phyloP scores from a whole-genome alignment of 2,113 vertebrate species.

The human region DNA sequence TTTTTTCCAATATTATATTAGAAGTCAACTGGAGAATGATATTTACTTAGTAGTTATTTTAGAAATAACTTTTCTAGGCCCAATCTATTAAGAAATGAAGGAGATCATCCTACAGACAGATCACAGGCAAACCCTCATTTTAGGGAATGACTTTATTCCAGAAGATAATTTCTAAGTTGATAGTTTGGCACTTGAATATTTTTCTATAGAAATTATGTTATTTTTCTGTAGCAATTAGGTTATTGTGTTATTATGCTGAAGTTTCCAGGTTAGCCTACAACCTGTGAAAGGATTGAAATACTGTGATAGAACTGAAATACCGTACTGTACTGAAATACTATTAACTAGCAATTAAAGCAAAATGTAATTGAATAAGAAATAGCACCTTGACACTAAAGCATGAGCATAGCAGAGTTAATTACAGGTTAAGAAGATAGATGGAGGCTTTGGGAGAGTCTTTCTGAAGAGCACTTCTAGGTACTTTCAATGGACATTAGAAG shows the following conservation, averaged over 20 bases:
- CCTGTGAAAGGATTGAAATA: background rate
- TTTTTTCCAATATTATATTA: background rate
- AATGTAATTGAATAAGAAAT: conserved; percentile 46
- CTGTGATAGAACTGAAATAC: background rate
- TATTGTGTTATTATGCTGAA: background rate
- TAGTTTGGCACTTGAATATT: background rate
- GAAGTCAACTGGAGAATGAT: conserved; percentile 24
- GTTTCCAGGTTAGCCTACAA: background rate
- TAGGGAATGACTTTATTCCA: conserved; percentile 31
- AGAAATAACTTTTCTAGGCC: background rate
- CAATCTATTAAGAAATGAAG: background rate
- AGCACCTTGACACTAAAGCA: conserved; percentile 33
- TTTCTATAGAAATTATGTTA: conserved; percentile 36
- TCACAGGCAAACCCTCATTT: conserved; percentile 10
- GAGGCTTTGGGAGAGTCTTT: background rate
- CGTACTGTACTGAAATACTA: background rate
- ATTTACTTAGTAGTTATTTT: conserved; percentile 21
- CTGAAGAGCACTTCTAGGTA: conserved; percentile 38
- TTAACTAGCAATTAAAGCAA: conserved; percentile 42
- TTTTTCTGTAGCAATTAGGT: conserved; percentile 32
- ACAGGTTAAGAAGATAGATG: background rate
- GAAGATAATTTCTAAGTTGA: background rate
- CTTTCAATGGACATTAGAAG: conserved; percentile 34
- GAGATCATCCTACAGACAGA: background rate
- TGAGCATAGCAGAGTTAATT: conserved; percentile 22